phyloP scores from a whole-genome alignment of 2,113 vertebrate species.

The Euleptes europaea region DNA sequence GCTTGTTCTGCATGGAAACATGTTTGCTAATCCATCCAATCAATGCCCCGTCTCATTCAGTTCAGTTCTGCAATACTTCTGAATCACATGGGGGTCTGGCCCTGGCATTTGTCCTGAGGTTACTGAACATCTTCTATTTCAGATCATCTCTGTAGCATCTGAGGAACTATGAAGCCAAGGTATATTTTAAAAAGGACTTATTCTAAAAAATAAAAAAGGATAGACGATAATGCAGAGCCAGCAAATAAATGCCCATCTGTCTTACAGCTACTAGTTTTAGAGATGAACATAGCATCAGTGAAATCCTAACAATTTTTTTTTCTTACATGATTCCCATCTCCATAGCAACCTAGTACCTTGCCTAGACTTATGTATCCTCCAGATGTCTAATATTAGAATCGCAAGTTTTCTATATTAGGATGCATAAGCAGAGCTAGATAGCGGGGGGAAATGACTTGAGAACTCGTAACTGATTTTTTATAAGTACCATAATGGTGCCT shows the following conservation, averaged over 20 bases:
- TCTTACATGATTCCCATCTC: background rate
- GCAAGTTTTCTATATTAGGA: background rate
- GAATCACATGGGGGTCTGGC: background rate
- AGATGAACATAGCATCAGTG: background rate
- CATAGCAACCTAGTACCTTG: slow-evolving; percentile 10
- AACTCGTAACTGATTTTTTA: background rate
- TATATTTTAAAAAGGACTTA: background rate
- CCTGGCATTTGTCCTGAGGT: background rate
- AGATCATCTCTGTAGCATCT: background rate
- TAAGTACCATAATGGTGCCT: background rate
- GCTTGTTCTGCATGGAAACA: background rate
- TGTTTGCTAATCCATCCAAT: too few relatives aligned
- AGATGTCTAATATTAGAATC: slow-evolving; percentile 24
- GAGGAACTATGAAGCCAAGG: background rate
- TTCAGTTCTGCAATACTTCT: background rate
- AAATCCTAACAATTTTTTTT: slow-evolving; percentile 15
- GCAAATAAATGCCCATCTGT: background rate
- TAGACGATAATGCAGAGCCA: background rate
- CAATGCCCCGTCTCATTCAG: background rate
- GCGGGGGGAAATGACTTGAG: background rate
- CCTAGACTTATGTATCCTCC: background rate
- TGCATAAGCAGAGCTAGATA: background rate
- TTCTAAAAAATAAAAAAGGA: background rate
- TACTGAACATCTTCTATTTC: background rate
- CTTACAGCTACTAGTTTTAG: background rate